Conservation (phyloP, 2,113 vertebrate genomes). For the Dicaeum eximium region DNA sequence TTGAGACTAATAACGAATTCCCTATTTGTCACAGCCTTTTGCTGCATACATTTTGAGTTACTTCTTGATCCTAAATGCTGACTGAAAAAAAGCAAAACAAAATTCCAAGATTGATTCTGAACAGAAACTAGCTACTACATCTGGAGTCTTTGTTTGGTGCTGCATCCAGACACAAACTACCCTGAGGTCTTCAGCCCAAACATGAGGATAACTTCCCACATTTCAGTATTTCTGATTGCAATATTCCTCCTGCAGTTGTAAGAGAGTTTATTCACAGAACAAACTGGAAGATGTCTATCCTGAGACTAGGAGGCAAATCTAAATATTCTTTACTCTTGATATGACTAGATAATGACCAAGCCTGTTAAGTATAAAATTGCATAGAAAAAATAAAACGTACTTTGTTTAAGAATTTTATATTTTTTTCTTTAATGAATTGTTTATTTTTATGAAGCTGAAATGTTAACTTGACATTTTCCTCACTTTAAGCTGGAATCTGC, state of each 20-base stretch:
- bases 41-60: neutral
- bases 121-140: neutral
- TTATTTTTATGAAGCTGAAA: neutral
- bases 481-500: neutral
- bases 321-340: neutral
- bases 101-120: neutral
- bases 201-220: neutral
- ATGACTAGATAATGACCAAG: neutral
- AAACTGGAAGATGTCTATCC: neutral
- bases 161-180: neutral
- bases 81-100: neutral
- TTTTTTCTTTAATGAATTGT: neutral
- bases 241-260: neutral
- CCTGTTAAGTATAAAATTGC: neutral
- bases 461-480: neutral
- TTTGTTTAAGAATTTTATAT: neutral
- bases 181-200: neutral
- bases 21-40: neutral
- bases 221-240: neutral
- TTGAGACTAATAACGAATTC: neutral
- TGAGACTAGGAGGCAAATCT: neutral
- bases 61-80: neutral
- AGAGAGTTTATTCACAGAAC: neutral
- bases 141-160: neutral
- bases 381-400: neutral